These are phyloP conservation scores for Darevskia mixta DNA, from an alignment of 2,797 vertebrate genomes.

Conservation along the genomic window DNA sequence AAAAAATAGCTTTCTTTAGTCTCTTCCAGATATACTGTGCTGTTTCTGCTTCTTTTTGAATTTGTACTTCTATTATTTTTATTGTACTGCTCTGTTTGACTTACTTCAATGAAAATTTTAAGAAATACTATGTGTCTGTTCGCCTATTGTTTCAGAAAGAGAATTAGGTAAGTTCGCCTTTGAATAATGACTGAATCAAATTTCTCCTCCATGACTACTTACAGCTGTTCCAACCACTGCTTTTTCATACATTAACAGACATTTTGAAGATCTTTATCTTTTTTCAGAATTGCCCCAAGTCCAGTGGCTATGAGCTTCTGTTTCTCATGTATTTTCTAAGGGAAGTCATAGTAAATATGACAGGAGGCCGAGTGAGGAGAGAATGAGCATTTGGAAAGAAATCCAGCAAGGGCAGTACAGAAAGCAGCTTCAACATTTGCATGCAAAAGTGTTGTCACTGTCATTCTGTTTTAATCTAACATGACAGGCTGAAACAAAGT, in stretches of 20 bases:
- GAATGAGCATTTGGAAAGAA: conserved; percentile 2
- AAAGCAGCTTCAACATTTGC: conserved; percentile 42
- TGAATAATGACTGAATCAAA: no score
- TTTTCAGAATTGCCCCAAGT: neutral
- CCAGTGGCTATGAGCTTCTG: neutral
- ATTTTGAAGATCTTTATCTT: neutral
- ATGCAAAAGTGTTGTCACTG: conserved; percentile 39
- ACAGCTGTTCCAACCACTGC: no score
- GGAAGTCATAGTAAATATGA: neutral
- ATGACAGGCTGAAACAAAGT: conserved; percentile 57
- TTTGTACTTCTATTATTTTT: no score
- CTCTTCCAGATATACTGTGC: no score
- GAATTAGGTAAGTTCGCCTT: no score
- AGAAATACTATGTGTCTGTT: no score
- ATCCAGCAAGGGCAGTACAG: neutral
- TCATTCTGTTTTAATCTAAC: conserved; percentile 58
- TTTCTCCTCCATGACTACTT: no score
- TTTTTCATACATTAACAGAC: neutral
- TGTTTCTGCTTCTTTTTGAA: no score
- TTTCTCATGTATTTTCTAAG: neutral
- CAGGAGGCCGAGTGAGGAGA: neutral
- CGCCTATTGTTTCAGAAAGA: no score
- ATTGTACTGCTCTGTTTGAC: no score
- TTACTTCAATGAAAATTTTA: no score
- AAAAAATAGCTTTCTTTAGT: no score